A percentile compares a stretch with the other conserved stretches of the same genome.
These are phyloP conservation scores for Beris morrisii DNA, from an alignment of 2,888 invertebrate species.

Conservation along the genomic window DNA sequence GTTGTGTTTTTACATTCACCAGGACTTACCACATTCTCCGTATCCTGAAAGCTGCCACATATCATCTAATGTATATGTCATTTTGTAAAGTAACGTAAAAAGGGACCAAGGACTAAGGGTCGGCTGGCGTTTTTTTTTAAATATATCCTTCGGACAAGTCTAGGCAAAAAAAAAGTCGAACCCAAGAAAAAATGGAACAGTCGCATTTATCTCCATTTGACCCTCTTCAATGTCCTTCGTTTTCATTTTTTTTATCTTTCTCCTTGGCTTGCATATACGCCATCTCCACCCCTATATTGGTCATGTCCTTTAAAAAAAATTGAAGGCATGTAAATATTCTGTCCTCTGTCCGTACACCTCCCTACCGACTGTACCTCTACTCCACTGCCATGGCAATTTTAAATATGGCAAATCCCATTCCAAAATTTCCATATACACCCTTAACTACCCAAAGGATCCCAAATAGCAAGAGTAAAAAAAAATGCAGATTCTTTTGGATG, in stretches of 20 bases:
- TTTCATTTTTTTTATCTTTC: conserved; percentile 26
- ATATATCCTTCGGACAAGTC: conserved; percentile 22
- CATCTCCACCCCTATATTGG: conserved; percentile 33
- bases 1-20: conserved; percentile 6
- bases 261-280: conserved; percentile 35
- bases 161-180: conserved; percentile 14
- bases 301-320: conserved; percentile 40
- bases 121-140: conserved; percentile 6
- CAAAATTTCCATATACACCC: conserved; percentile 9
- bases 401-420: conserved; percentile 20
- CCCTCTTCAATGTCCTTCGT: conserved; percentile 56
- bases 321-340: conserved; percentile 43
- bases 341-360: conserved; percentile 38
- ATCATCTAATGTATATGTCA: conserved; percentile 9
- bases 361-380: background rate
- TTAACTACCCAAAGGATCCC: conserved; percentile 17
- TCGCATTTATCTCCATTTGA: conserved; percentile 57
- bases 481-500: no score
- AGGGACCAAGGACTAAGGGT: conserved; percentile 25
- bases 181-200: conserved; percentile 32
- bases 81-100: conserved; percentile 26
- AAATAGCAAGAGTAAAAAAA: conserved; percentile 14
- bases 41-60: conserved; percentile 4
- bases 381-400: conserved; percentile 14
- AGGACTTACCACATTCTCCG: conserved; percentile 9